Base-by-base conservation (phyloP, 1,140 invertebrate genomes). In the Globodera ellingtonae region DNA sequence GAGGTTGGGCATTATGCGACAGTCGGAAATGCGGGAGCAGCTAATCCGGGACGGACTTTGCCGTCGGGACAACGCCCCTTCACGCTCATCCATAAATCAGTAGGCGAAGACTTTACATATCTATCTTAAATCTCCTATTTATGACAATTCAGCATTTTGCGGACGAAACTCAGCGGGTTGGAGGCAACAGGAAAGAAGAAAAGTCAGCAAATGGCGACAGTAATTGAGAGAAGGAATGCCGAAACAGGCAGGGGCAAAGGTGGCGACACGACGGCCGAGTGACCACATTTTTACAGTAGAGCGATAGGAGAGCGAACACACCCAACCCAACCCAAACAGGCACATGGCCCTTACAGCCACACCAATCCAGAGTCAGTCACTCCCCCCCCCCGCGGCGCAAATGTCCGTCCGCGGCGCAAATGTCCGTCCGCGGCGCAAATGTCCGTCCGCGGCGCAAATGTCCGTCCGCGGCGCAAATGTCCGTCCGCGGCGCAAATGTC, bases 11-110 rank as follows among this genome's bases (percentile, higher is more conserved):
- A 84, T 89, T 71, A 81, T 81, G 9, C 62, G 88, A 72, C 87
- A 88, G 77, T 88, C 86, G 44, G 88, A 88, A 71, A 88, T 88
- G 56, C 81, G 87, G 18, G 88, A 88, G 66, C 87, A 89, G 65
- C 73, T 88, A 15, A 89, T 88, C 21, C 46, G 72, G n/a, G 88
- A 88, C 67, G 87, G 87, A 9, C 69, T 88, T 18, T 88, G 86
- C 70, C 77, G 72, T 21, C 59, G 79, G n/a, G 87, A 88, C n/a
- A 88, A 82, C 72, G 88, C 83, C 6, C 87, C 87, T 3, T 88
- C 87, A 8, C 77, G 88, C 56, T 83, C 80, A 15, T 86, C 84
- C 50, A 88, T 88, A 48, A 88, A 88, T 78, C 88, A 88, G 87
- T 89, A 62, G 62, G 35, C 46, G n/a, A 52, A 46, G 35, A 35